These are phyloP conservation scores for Chinchilla lanigera DNA, from an alignment of 2,113 vertebrate species.

Conservation along the genomic window DNA sequence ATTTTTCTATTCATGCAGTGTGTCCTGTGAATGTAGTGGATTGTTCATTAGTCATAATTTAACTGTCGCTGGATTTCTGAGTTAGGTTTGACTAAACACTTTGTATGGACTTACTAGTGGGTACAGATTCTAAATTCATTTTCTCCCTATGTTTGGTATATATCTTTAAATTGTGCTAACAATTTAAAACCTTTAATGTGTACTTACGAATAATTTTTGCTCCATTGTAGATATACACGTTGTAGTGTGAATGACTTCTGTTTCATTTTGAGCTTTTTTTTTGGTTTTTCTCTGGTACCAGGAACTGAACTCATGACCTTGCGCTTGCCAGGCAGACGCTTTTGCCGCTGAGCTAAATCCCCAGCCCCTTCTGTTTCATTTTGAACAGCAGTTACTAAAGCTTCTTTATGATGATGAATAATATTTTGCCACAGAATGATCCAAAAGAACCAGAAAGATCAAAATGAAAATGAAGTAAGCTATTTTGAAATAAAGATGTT, in stretches of 20 bases:
- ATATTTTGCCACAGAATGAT: slow-evolving; percentile 9
- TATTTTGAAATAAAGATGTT: not conserved
- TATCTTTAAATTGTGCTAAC: not conserved
- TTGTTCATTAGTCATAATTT: slow-evolving; percentile 20
- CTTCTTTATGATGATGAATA: not conserved
- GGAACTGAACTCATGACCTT: no score
- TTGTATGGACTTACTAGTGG: not conserved
- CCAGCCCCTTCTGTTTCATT: no score
- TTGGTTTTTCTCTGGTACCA: no score
- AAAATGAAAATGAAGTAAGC: not conserved
- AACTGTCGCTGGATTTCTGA: not conserved
- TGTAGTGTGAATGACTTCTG: not conserved
- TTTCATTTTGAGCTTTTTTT: no score
- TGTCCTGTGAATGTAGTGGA: not conserved
- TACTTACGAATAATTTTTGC: not conserved
- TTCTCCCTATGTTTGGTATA: not conserved
- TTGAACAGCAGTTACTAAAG: not conserved
- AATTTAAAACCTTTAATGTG: not conserved
- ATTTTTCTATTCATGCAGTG: not conserved
- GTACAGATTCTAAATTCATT: not conserved
- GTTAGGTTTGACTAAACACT: slow-evolving; percentile 29
- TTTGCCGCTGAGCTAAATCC: no score
- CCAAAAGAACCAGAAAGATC: not conserved
- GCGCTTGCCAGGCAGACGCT: no score
- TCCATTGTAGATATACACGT: not conserved